Conservation (phyloP, 1,140 invertebrate species). For the Gyrodactylus salaris region DNA sequence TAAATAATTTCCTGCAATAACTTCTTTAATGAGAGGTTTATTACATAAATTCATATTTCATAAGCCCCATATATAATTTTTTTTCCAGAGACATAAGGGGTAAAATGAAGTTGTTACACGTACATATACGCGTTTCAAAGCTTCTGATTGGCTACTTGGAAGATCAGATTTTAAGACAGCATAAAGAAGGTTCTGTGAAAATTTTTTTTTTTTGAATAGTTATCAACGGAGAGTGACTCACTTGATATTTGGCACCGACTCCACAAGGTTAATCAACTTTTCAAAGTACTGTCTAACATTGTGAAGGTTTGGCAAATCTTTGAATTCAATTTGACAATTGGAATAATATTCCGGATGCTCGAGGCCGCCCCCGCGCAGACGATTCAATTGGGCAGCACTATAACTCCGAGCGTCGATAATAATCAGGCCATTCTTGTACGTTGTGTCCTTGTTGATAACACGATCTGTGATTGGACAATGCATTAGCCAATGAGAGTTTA, state of each 20-base stretch:
- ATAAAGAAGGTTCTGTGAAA: no score
- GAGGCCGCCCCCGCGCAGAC: slow-evolving; percentile 66
- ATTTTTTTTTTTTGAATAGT: no score
- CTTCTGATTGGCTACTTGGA: no score
- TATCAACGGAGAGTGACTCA: no score
- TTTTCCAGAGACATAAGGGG: no score
- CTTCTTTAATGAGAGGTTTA: no score
- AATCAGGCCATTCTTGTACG: slow-evolving; percentile 23
- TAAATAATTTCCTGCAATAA: no score
- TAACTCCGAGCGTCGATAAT: slow-evolving; percentile 78
- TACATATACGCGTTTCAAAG: no score
- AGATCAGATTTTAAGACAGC: no score
- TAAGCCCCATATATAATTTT: no score
- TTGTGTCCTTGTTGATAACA: not conserved
- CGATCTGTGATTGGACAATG: not conserved
- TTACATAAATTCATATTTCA: no score
- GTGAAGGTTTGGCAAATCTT: slow-evolving; percentile 84
- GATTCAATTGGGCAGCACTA: slow-evolving; percentile 62
- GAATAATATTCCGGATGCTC: slow-evolving; percentile 70
- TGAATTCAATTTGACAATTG: slow-evolving; percentile 66
- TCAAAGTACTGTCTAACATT: slow-evolving; percentile 39
- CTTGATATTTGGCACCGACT: not conserved
- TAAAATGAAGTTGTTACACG: no score
- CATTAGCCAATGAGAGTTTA: not conserved
- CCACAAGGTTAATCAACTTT: not conserved